phyloP scores from a whole-genome alignment of 2,888 invertebrate species.

The Drosophila peninsularis region DNA sequence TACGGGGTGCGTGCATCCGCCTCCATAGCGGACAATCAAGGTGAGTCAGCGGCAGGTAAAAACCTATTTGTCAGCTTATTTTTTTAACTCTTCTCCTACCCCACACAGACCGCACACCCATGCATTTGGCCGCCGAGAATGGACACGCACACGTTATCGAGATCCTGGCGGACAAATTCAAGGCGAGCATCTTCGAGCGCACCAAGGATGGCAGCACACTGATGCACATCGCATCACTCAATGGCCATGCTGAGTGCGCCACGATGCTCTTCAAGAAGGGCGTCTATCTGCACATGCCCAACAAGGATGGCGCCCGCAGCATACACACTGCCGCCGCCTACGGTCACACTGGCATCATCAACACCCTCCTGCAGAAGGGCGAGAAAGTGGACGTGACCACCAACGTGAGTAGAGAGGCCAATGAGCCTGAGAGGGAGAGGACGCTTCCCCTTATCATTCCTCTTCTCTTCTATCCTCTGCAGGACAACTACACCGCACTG shows the following conservation, averaged over 20 bases:
- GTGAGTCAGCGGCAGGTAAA: slow-evolving; percentile 82
- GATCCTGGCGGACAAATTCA: slow-evolving; percentile 97
- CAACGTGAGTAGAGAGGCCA: slow-evolving; percentile 88
- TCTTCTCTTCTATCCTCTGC: neutral
- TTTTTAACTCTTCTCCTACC: slow-evolving; percentile 21
- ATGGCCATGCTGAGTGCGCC: slow-evolving; percentile 99
- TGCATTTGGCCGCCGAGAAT: slow-evolving; percentile 98
- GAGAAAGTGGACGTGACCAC: slow-evolving; percentile 98
- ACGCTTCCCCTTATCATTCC: neutral
- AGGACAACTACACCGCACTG: slow-evolving; percentile 99
- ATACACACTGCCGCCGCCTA: slow-evolving; percentile 98
- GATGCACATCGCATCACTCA: slow-evolving; percentile 98
- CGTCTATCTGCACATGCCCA: slow-evolving; percentile 99
- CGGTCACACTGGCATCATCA: slow-evolving; percentile 98
- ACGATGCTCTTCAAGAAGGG: slow-evolving; percentile 99
- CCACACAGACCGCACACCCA: slow-evolving; percentile 94
- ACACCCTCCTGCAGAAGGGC: slow-evolving; percentile 96
- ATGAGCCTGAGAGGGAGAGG: neutral
- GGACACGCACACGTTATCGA: slow-evolving; percentile 98
- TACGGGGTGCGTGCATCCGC: slow-evolving; percentile 97
- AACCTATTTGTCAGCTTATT: neutral
- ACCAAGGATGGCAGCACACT: slow-evolving; percentile 99
- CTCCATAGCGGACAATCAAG: slow-evolving; percentile 96
- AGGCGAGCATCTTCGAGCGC: slow-evolving; percentile 97
- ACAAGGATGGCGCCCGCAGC: slow-evolving; percentile 97